Evolutionary conservation across 2,888 invertebrate genomes (phyloP), one percentile per base, ranked within the genome.

Genomic region (Acleris emargana): DNA sequence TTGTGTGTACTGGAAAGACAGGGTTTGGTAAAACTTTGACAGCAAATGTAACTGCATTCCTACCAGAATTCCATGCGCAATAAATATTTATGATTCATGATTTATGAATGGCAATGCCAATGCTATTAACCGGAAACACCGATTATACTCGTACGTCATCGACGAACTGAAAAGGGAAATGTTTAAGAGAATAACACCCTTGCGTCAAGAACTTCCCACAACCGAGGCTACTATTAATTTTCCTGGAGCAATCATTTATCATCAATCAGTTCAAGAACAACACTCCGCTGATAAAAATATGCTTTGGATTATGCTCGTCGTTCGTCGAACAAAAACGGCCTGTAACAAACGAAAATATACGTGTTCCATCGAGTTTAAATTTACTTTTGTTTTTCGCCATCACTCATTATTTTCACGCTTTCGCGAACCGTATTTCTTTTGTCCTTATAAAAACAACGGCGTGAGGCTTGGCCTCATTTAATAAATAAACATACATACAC

Each of bases 181-280:
- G 5, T 9, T 28, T 9, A 32, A 9, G 9, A 32, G 3, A 32
- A 32, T 3, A 32, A 32, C 9, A 32, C 9, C 9, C 32, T 9
- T 38, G 38, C 38, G 3, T 4, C 1, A 22, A 11, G 1, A 17
- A n/a, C 53, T 45, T n/a, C 20, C 28, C 13, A 51, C 17, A 45
- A 55, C 28, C 18, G n/a, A 45, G 17, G 17, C 20, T 11, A 20
- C 17, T n/a, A 20, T 60, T 45, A 50, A 16, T 32, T 55, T 25
- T 45, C 55, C 50, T 20, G 28, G 6, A n/a, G 45, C 55, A 42
- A 64, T 64, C 50, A 50, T 50, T 64, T 55, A 60, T 59, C 64
- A 64, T 55, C 60, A 64, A 60, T 64, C 60, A 64, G 64, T 50
- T 54, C 9, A 50, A 25, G 28, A 28, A 43, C 38, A 42, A 45